Evolutionary conservation across 1,140 invertebrate species (phyloP).

Genomic region (Lutraria rhynchaena): DNA sequence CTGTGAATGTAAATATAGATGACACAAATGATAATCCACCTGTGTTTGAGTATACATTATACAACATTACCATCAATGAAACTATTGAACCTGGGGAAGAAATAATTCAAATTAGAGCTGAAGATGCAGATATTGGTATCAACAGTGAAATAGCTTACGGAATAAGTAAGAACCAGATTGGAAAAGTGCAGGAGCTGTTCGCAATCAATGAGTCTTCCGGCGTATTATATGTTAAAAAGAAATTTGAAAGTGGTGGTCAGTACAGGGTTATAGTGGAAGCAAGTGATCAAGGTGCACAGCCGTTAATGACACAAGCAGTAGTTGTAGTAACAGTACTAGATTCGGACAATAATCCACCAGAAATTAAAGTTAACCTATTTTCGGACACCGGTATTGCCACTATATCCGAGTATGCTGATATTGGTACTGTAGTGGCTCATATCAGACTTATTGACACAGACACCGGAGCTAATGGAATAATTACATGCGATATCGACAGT

Average conservation of each 20-base stretch:
- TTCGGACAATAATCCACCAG: conserved; percentile 95
- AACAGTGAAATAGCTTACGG: conserved; percentile 75
- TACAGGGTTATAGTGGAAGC: conserved; percentile 83
- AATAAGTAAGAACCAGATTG: conserved; percentile 67
- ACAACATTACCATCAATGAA: conserved; percentile 89
- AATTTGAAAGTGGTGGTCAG: conserved; percentile 62
- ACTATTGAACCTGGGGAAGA: conserved; percentile 55
- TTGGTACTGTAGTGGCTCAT: conserved; percentile 72
- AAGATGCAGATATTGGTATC: conserved; percentile 72
- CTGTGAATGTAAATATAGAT: conserved; percentile 79
- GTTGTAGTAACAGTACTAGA: conserved; percentile 88
- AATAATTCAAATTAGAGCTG: conserved; percentile 69
- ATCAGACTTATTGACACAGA: conserved; percentile 72
- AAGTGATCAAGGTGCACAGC: conserved; percentile 82
- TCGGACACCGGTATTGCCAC: conserved; percentile 60
- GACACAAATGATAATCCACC: conserved; percentile 97
- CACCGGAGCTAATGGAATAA: conserved; percentile 70
- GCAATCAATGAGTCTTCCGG: conserved; percentile 92
- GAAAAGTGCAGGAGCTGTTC: conserved; percentile 83
- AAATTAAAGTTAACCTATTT: conserved; percentile 86
- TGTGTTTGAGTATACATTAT: conserved; percentile 84
- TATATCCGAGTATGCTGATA: conserved; percentile 68
- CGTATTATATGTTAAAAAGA: conserved; percentile 87
- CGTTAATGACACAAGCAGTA: conserved; percentile 84
- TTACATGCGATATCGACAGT: conserved; percentile 65